Conservation (phyloP, 2,797 vertebrate genomes). For the Coranthus polyacanthus region DNA sequence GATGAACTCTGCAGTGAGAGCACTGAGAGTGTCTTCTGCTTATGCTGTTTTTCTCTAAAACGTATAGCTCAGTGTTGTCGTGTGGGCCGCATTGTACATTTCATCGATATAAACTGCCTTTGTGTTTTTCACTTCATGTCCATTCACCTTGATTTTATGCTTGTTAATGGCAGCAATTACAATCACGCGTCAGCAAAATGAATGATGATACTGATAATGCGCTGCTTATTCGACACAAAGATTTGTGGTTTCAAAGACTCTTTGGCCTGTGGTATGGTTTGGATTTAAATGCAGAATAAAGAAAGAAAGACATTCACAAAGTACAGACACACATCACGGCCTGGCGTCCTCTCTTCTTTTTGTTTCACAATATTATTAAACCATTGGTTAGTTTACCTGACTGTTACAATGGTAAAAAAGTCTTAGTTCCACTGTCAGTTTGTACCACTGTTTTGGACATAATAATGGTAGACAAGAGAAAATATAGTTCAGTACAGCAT, state of each 20-base stretch:
- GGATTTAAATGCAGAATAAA: constrained; percentile 6
- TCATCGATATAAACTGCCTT: constrained; percentile 15
- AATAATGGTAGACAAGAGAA: neutral
- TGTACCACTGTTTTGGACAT: neutral
- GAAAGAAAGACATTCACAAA: neutral
- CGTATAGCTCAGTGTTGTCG: constrained; percentile 9
- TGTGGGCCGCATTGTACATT: neutral
- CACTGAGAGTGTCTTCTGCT: constrained; percentile 5
- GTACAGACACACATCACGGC: no score
- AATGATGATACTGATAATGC: constrained; percentile 30
- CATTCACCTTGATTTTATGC: constrained; percentile 28
- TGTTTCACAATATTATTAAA: no score
- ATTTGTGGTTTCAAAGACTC: constrained; percentile 10
- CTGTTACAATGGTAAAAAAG: no score
- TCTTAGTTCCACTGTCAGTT: no score
- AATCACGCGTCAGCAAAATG: constrained; percentile 24
- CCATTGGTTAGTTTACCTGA: no score
- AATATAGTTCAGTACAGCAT: neutral
- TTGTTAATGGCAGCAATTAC: constrained; percentile 50
- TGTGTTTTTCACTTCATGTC: constrained; percentile 35
- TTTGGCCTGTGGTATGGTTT: neutral
- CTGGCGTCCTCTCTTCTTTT: no score
- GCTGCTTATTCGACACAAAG: constrained; percentile 12
- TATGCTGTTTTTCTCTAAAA: constrained; percentile 33
- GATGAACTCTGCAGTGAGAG: constrained; percentile 54